A percentile compares a stretch with the other conserved stretches of the same genome.
Evolutionary conservation across 2,113 vertebrate species (phyloP).

Genomic region (Chaetodon auriga): DNA sequence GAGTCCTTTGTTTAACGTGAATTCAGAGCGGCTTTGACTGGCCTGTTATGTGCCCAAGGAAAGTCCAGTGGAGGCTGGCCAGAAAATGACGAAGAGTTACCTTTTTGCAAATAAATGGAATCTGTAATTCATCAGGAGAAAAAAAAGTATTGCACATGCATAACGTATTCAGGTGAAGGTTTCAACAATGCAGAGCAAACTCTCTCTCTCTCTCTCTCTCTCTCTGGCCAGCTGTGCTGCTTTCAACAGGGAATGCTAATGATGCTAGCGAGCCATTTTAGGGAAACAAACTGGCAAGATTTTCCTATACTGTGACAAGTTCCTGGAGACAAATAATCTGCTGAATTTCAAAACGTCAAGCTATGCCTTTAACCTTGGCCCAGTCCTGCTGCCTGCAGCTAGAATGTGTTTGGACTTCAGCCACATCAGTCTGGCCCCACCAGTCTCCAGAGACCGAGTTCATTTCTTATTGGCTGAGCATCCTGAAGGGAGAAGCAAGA

Average conservation of each 20-base stretch:
- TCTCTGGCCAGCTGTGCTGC: constrained; percentile 10
- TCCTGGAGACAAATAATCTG: constrained; percentile 58
- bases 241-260: constrained; percentile 52
- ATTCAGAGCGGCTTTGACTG: constrained; percentile 41
- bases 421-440: constrained; percentile 71
- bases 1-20: constrained; percentile 60
- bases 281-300: constrained; percentile 39
- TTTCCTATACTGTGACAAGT: constrained; percentile 53
- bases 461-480: constrained; percentile 68
- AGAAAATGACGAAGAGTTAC: constrained; percentile 45
- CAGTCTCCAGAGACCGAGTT: constrained; percentile 62
- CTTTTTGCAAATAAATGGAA: constrained; percentile 46
- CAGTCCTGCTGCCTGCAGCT: constrained; percentile 65
- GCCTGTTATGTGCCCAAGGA: constrained; percentile 30
- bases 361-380: constrained; percentile 56
- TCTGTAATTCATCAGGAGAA: constrained; percentile 33
- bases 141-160: constrained; percentile 7
- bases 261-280: constrained; percentile 39
- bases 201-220: constrained; percentile 6
- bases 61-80: constrained; percentile 35
- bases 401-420: constrained; percentile 66
- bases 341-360: constrained; percentile 58
- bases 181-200: constrained; percentile 15
- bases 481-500: constrained; percentile 64
- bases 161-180: constrained; percentile 4